Percentiles rank a stretch among this genome's conserved stretches.
Conservation (phyloP, 2,888 invertebrate genomes). For the Diarsia dahlii region DNA sequence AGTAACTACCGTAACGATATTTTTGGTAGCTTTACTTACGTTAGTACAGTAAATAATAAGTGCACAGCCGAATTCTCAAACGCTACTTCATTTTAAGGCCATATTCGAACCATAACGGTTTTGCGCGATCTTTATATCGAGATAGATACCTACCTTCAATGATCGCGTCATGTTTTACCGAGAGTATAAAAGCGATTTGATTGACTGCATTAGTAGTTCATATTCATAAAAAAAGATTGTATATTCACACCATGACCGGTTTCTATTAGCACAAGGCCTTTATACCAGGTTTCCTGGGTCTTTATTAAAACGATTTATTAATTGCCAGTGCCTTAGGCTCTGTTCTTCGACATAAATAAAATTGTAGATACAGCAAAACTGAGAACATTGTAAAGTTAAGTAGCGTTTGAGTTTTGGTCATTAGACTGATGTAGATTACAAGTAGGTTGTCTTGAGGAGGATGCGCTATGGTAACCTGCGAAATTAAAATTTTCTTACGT, state of each 20-base stretch:
- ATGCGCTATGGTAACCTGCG: background rate
- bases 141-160: background rate
- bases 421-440: slow-evolving; percentile 62
- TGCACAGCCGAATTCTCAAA: slow-evolving; percentile 21
- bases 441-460: slow-evolving; percentile 21
- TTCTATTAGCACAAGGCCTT: no score
- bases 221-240: background rate
- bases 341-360: background rate
- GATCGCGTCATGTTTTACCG: background rate
- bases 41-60: slow-evolving; percentile 68
- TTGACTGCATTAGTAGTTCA: background rate
- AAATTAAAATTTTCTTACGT: background rate
- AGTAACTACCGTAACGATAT: slow-evolving; percentile 69
- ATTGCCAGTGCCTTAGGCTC: background rate
- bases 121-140: background rate
- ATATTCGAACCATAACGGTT: background rate
- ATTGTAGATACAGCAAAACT: background rate
- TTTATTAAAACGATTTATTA: no score
- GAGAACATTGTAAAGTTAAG: background rate
- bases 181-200: background rate
- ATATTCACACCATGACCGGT: background rate
- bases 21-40: slow-evolving; percentile 68
- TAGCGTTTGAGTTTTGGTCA: slow-evolving; percentile 25
- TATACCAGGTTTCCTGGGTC: no score
- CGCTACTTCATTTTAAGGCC: background rate